Conservation (phyloP, 2,888 invertebrate species). For the Himalopsyche japonica region DNA sequence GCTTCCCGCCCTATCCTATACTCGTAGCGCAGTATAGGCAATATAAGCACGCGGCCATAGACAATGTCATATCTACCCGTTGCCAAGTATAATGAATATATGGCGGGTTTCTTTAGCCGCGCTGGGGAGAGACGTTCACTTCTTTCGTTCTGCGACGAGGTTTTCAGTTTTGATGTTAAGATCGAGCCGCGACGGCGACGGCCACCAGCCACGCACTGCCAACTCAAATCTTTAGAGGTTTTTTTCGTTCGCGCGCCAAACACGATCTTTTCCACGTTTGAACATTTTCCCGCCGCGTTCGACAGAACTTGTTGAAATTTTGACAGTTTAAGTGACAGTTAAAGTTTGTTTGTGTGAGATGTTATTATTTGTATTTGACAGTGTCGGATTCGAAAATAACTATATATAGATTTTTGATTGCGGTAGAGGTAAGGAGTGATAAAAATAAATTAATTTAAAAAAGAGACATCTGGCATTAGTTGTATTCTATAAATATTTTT, state of each 20-base stretch:
- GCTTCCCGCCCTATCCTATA: constrained; percentile 31
- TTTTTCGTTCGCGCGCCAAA: constrained; percentile 22
- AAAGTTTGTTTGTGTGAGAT: not conserved
- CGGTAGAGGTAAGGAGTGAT: not conserved
- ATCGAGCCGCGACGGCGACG: constrained; percentile 9
- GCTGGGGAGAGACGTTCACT: constrained; percentile 20
- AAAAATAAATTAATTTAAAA: not conserved
- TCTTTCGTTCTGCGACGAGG: constrained; percentile 24
- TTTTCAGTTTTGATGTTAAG: constrained; percentile 23
- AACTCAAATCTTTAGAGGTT: constrained; percentile 2
- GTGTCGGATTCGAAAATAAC: not conserved
- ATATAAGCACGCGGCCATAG: constrained; percentile 5
- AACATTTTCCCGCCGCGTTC: not conserved
- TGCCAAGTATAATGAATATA: constrained; percentile 47
- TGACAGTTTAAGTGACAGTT: not conserved
- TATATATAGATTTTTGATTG: not conserved
- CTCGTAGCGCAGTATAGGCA: not conserved
- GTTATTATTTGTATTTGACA: not conserved
- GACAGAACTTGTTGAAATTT: not conserved
- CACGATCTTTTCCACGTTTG: not conserved
- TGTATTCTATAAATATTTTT: no score
- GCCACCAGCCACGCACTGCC: constrained; percentile 17
- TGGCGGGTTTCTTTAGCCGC: constrained; percentile 30
- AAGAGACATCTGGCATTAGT: no score
- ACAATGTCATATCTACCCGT: constrained; percentile 50